Evolutionary conservation across 1,140 invertebrate species (phyloP), one percentile per base, ranked within the genome.

Genomic region (Stegodyphus dumicola): DNA sequence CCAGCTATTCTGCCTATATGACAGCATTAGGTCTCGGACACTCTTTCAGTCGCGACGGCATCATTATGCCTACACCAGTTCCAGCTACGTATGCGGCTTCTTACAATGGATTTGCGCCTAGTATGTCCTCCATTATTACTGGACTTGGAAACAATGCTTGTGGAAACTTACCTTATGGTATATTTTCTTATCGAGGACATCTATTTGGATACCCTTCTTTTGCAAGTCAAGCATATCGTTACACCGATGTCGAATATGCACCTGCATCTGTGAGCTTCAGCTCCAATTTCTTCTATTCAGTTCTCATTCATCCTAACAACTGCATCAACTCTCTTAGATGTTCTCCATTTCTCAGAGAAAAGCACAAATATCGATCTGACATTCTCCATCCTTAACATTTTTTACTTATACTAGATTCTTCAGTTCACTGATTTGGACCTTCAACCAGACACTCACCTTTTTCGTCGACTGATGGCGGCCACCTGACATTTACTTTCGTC

Each of bases 1-100:
- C 79, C 10, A 67, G 15, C 9, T 84, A 84, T 15, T 7, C 81
- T 10, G 60, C 49, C 17, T 84, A 84, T 73, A 48, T 84, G 5
- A 76, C 17, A 7, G 48, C 18, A 11, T n/a, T 76, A 53, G 80
- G 80, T 11, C 65, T 56, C 15, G 81, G n/a, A 15, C 54, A 48
- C 33, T 7, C 77, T n/a, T 83, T 54, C n/a, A 66, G 54, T 48
- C 80, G 80, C 3, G 75, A 51, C n/a, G 54, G 70, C 10, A n/a
- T n/a, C n/a, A 10, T 75, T 33, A 33, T 33, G 33, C 33, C 33
- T 33, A 33, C 33, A 3, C 33, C 33, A 33, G 33, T 33, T 33
- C 33, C 33, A 33, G 33, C 33, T 33, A 3, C 33, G 33, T 33
- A 33, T 33, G 33, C 33, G 33, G 1, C 33, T 33, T 33, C 33